These are phyloP conservation scores for Dipodomys ordii DNA, from an alignment of 2,113 vertebrate species.

Conservation along the genomic window DNA sequence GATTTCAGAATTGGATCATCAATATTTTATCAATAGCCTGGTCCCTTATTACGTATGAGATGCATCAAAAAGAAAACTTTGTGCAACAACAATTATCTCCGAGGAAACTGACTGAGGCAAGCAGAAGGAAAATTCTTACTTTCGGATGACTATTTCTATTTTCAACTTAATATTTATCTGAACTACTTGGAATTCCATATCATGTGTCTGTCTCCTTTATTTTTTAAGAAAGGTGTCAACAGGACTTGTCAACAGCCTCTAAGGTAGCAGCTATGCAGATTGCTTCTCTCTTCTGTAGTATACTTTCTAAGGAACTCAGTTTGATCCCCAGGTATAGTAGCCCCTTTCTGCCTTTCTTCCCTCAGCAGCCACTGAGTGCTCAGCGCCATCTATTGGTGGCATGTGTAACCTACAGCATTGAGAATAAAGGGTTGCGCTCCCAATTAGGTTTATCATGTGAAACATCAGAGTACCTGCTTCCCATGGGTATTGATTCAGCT, in stretches of 20 bases:
- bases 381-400: neutral
- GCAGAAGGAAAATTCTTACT: constrained; percentile 10
- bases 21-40: neutral
- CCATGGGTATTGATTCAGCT: neutral
- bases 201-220: neutral
- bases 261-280: neutral
- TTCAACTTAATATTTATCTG: constrained; percentile 34
- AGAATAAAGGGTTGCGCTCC: neutral
- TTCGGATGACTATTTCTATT: constrained; percentile 25
- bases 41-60: neutral
- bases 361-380: neutral
- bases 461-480: constrained; percentile 23
- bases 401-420: neutral
- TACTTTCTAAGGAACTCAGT: constrained; percentile 16
- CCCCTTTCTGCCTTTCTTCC: neutral
- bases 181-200: constrained; percentile 36
- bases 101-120: constrained; percentile 21
- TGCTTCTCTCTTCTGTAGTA: neutral
- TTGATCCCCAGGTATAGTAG: neutral
- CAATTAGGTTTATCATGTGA: neutral
- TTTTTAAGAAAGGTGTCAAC: constrained; percentile 6
- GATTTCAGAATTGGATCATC: neutral
- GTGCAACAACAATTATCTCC: constrained; percentile 21
- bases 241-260: neutral
- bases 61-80: neutral